Evolutionary conservation across 2,113 vertebrate species (phyloP).

Genomic region (Bettongia penicillata): DNA sequence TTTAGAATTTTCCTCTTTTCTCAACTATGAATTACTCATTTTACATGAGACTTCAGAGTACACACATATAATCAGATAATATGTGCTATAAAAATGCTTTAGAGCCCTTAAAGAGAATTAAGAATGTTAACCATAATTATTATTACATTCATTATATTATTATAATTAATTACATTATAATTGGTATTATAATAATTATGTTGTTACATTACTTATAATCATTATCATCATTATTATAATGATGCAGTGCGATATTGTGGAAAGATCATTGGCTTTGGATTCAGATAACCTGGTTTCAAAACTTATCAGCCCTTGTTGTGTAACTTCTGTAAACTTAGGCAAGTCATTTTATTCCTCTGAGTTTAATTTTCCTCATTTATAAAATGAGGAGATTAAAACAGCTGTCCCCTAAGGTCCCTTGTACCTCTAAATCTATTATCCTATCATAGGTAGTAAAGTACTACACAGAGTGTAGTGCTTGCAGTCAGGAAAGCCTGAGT

Average conservation of each 20-base stretch:
- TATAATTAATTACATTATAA: not conserved
- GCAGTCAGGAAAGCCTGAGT: too few relatives aligned
- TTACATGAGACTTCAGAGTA: not conserved
- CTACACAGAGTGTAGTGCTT: too few relatives aligned
- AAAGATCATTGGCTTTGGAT: too few relatives aligned
- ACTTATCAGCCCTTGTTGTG: not conserved
- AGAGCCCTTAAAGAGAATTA: not conserved
- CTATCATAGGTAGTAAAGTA: too few relatives aligned
- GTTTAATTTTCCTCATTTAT: not conserved
- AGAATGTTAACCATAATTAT: not conserved
- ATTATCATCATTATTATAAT: not conserved
- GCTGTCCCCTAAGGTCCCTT: too few relatives aligned
- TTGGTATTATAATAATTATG: not conserved
- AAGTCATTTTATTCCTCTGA: not conserved
- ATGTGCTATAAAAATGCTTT: not conserved
- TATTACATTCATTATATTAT: not conserved
- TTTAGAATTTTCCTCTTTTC: not conserved
- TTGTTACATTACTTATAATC: not conserved
- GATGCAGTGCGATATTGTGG: not conserved
- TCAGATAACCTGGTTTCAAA: too few relatives aligned
- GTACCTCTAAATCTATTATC: too few relatives aligned
- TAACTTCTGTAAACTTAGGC: not conserved
- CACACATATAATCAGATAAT: not conserved
- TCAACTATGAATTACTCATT: slow-evolving; percentile 15
- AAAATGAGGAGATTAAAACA: too few relatives aligned